These are phyloP conservation scores for Platysternon megacephalum DNA, from an alignment of 2,113 vertebrate species.

Conservation along the genomic window DNA sequence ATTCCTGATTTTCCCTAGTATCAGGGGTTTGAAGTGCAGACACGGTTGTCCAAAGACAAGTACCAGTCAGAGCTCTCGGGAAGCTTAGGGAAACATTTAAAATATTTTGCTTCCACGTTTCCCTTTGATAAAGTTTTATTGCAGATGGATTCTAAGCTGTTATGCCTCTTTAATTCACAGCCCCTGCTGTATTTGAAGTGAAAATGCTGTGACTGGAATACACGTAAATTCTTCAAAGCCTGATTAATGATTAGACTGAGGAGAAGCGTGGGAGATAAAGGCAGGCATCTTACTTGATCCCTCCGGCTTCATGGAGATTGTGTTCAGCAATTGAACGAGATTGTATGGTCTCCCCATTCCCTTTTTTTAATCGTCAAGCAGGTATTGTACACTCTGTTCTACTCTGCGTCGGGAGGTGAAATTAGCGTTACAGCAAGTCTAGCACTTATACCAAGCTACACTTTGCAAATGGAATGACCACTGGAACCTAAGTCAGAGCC, in stretches of 20 bases:
- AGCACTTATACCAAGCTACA: background rate
- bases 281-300: accelerated
- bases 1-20: background rate
- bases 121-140: background rate
- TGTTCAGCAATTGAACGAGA: accelerated
- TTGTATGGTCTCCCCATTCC: background rate
- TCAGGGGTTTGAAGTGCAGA: background rate
- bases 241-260: accelerated
- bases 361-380: accelerated
- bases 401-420: accelerated
- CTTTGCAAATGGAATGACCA: accelerated
- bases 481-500: background rate
- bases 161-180: background rate
- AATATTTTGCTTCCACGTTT: background rate
- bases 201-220: accelerated
- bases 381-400: accelerated
- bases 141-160: background rate
- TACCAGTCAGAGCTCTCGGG: background rate
- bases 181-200: accelerated
- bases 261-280: accelerated
- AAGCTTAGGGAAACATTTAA: background rate
- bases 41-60: background rate
- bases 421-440: accelerated
- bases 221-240: accelerated
- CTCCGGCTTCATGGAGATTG: accelerated